phyloP scores from a whole-genome alignment of 2,113 vertebrate species.

The Petrocephalus zakoni region DNA sequence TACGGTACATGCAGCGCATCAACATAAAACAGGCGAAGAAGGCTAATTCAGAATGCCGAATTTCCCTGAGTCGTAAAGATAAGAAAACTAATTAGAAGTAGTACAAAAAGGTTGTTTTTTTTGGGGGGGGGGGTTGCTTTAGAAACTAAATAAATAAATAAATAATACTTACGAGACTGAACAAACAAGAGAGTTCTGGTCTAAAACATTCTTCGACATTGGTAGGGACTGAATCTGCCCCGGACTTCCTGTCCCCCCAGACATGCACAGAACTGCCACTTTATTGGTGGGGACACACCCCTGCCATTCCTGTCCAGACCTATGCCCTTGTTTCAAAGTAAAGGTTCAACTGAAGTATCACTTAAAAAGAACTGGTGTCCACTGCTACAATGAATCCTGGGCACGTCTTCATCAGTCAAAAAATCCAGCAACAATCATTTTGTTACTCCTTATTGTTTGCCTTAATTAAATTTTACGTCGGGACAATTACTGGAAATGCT shows the following conservation, averaged over 20 bases:
- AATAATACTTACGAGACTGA: not conserved
- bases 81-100: constrained; percentile 35
- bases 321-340: not conserved
- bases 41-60: constrained; percentile 28
- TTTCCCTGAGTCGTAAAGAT: constrained; percentile 30
- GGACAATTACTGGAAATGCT: not conserved
- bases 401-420: not conserved
- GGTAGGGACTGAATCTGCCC: not conserved
- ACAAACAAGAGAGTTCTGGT: not conserved
- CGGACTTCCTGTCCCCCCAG: not conserved
- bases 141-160: constrained; percentile 15
- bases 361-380: not conserved
- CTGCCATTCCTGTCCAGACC: not conserved
- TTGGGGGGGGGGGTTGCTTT: not conserved
- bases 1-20: constrained; percentile 24
- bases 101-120: constrained; percentile 21
- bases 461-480: not conserved
- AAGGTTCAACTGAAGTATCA: not conserved
- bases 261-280: not conserved
- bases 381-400: not conserved
- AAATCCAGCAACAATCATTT: not conserved
- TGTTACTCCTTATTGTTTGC: not conserved
- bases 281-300: not conserved
- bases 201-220: not conserved
- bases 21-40: constrained; percentile 26